A percentile compares a stretch with the other conserved stretches of the same genome.
phyloP scores from a whole-genome alignment of 2,113 vertebrate species.

The Neolamprologus fasciatus region DNA sequence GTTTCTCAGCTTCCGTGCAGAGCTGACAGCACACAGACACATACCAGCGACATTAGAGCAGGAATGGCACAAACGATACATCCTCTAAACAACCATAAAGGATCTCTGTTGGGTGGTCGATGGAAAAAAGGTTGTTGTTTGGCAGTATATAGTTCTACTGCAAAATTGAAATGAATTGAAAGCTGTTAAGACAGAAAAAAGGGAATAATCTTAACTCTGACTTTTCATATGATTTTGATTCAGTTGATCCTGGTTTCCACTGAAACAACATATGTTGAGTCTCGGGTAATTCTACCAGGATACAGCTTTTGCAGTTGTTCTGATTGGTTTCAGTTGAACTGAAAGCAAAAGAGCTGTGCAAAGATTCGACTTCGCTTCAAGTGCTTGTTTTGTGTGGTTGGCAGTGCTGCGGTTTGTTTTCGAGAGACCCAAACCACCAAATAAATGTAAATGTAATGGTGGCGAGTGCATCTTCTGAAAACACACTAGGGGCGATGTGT shows the following conservation, averaged over 20 bases:
- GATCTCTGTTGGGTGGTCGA: not conserved
- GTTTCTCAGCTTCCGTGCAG: not conserved
- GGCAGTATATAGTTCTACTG: not conserved
- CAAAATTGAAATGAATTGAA: not conserved
- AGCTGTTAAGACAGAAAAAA: not conserved
- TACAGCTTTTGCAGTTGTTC: not conserved
- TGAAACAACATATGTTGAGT: not conserved
- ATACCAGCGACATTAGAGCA: not conserved
- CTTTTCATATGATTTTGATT: not conserved
- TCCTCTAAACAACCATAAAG: not conserved
- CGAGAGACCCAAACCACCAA: not conserved
- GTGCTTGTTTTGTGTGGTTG: not conserved
- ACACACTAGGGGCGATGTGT: not conserved
- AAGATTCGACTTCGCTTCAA: not conserved
- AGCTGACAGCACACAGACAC: accelerated
- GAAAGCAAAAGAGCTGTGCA: not conserved
- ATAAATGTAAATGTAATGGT: not conserved
- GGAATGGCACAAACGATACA: accelerated
- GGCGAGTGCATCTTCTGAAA: not conserved
- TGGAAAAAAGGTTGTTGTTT: not conserved
- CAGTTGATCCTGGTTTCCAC: not conserved
- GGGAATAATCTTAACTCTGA: not conserved
- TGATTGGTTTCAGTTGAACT: not conserved
- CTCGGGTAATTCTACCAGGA: not conserved
- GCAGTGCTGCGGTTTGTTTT: not conserved